phyloP scores from a whole-genome alignment of 35 echinoderm and acorn worm genomes.

The Amphiura filiformis region DNA sequence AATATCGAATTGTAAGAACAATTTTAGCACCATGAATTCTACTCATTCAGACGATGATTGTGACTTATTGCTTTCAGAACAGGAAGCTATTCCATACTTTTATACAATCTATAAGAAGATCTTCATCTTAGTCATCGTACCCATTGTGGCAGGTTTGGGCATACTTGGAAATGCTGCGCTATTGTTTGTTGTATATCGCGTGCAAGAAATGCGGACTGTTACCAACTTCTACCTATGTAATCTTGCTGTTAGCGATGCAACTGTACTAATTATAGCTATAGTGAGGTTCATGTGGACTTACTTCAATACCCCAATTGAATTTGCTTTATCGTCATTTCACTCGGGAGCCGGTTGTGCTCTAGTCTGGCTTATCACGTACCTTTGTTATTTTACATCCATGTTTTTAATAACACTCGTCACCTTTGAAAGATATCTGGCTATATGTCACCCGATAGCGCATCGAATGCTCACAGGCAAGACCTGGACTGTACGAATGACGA shows the following conservation, averaged over 20 bases:
- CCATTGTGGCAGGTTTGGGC: neutral
- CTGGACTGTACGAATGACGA: neutral
- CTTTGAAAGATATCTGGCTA: conserved; percentile 20
- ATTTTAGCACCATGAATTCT: neutral
- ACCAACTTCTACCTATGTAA: neutral
- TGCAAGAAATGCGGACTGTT: neutral
- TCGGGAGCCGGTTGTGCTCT: neutral
- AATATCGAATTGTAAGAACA: too few relatives aligned
- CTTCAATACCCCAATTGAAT: neutral
- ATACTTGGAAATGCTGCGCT: neutral
- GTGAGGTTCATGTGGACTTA: neutral
- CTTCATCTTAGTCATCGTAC: neutral
- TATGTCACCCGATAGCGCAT: conserved; percentile 17
- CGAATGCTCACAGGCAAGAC: neutral
- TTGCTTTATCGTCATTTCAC: neutral
- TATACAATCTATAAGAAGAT: neutral
- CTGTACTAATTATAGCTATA: neutral
- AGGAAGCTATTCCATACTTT: neutral
- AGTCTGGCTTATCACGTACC: neutral
- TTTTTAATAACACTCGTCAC: conserved; percentile 1
- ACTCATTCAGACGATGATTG: neutral
- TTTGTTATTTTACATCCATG: conserved; percentile 13
- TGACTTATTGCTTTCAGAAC: neutral
- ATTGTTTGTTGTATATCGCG: neutral
- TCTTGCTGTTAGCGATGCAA: neutral